These are phyloP conservation scores for Ameiurus melas DNA, from an alignment of 2,113 vertebrate species.

Conservation along the genomic window DNA sequence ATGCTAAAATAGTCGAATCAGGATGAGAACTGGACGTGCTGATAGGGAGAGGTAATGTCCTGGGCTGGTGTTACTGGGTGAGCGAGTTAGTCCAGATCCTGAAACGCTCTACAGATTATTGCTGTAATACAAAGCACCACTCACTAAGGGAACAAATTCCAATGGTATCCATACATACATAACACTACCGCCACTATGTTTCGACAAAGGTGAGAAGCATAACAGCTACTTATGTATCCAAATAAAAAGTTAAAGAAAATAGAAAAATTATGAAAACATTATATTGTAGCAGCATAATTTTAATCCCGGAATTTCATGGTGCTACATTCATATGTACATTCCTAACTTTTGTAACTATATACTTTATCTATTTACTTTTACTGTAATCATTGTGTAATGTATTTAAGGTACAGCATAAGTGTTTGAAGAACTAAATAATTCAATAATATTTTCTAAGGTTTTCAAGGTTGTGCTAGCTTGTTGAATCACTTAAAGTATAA, in stretches of 20 bases:
- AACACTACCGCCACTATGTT: not conserved
- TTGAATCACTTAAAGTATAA: not conserved
- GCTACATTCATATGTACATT: not conserved
- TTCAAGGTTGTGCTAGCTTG: not conserved
- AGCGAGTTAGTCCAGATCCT: not conserved
- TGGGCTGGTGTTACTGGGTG: not conserved
- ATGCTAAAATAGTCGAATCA: not conserved
- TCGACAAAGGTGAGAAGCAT: too few relatives aligned
- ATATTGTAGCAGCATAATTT: not conserved
- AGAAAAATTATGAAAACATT: not conserved
- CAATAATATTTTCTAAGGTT: not conserved
- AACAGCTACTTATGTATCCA: too few relatives aligned
- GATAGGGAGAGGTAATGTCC: not conserved
- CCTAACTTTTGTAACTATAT: not conserved
- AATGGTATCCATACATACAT: not conserved
- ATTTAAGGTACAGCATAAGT: not conserved
- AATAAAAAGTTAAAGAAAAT: not conserved
- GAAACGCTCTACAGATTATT: not conserved
- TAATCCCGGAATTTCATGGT: not conserved
- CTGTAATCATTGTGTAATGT: not conserved
- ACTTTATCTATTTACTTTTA: not conserved
- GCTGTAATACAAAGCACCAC: not conserved
- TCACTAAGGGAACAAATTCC: not conserved
- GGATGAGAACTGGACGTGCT: not conserved
- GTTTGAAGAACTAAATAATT: not conserved